A percentile compares a stretch with the other conserved stretches of the same genome.
phyloP scores from a whole-genome alignment of 2,888 invertebrate genomes.

The Pseudococcus viburni region DNA sequence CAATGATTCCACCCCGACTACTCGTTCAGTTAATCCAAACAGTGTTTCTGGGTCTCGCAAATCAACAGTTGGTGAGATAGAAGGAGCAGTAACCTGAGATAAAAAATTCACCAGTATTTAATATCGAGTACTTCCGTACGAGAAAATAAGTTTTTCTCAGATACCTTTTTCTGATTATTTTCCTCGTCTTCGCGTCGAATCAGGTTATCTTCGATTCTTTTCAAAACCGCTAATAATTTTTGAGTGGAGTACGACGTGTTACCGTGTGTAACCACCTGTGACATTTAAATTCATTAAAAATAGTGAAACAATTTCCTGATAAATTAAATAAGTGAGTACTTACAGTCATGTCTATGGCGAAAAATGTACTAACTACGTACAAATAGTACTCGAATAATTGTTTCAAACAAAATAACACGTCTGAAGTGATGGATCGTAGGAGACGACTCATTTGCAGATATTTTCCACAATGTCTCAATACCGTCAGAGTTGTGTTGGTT shows the following conservation, averaged over 20 bases:
- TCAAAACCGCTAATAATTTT: conserved; percentile 82
- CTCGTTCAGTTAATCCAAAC: conserved; percentile 87
- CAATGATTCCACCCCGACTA: conserved; percentile 93
- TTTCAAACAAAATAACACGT: conserved; percentile 91
- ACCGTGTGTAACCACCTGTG: conserved; percentile 13
- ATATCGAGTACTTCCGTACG: neutral
- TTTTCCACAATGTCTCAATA: conserved; percentile 89
- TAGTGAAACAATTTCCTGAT: neutral
- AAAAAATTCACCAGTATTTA: neutral
- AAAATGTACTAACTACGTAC: conserved; percentile 89
- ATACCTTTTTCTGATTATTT: conserved; percentile 55
- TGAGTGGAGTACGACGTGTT: conserved; percentile 51
- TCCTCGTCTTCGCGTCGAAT: conserved; percentile 53
- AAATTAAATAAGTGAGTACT: conserved; percentile 69
- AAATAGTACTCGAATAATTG: conserved; percentile 95
- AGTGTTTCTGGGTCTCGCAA: conserved; percentile 80
- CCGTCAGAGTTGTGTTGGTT: conserved; percentile 92
- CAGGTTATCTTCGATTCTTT: conserved; percentile 83
- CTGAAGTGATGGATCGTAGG: conserved; percentile 89
- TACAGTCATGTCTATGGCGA: conserved; percentile 81
- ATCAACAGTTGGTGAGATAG: conserved; percentile 78
- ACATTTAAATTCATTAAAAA: neutral
- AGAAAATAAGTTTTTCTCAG: too few species aligned
- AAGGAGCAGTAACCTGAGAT: conserved; percentile 73
- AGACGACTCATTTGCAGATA: conserved; percentile 94